Base-by-base conservation (phyloP, 2,113 vertebrate species). In the Amphiprion percula region DNA sequence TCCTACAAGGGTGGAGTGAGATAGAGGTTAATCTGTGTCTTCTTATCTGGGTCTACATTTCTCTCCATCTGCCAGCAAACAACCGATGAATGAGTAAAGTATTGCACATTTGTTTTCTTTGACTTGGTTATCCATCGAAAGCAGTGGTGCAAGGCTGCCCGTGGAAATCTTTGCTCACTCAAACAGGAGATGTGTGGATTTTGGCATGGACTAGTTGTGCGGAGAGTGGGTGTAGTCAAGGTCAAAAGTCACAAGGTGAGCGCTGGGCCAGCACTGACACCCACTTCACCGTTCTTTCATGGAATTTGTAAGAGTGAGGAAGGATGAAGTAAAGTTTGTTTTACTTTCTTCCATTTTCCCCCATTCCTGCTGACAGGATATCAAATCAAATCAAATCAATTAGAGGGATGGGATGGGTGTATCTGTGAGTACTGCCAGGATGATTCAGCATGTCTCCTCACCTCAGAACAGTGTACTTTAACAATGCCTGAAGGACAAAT, bases 181-280 rank as follows among this genome's bases (percentile, higher is more conserved):
- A 21, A 44, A 61, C 76, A 46, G 70, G 19, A 80, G 50, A 55
- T 37, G 77, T 84, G 86, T 82, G 64, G 90, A 85, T 83, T 86
- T 87, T 84, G 84, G 81, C 86, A 68, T 17, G 1, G 19, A 56
- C 2, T 28, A 0, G 55, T 2, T 15, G 58, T 16, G 23, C 26
- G 7, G 62, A 50, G 50, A 53, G 65, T 61, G 56, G 41, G 58
- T 54, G 49, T 41, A 49, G 58, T 71, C 41, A 52, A 41, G 28
- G 80, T 82, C 68, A 86, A 55, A 73, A 79, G 74, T 85, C 71
- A 50, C 30, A 37, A 55, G 83, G 65, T 61, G 54, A 90, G 19
- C 17, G 37, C 17, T 5, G 39, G 62, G 77, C 33, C 28, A 33
- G 10, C 7, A 17, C 21, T 58, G 70, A 65, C 55, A 64, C 37